phyloP scores from a whole-genome alignment of 2,888 invertebrate species.

The Cantharis rustica region DNA sequence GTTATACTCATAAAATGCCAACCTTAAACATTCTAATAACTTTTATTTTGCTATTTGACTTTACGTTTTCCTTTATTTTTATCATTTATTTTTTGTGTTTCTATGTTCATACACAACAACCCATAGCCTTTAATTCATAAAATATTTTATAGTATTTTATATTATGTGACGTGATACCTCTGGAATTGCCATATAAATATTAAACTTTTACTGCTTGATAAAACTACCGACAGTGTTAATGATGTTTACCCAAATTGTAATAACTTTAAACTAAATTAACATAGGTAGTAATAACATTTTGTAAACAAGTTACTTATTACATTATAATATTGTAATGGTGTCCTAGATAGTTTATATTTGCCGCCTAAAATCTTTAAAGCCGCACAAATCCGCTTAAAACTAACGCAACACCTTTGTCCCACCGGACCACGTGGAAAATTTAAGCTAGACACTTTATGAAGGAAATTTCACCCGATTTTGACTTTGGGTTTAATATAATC shows the following conservation, averaged over 20 bases:
- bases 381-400: not conserved
- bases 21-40: not conserved
- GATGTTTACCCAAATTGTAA: not conserved
- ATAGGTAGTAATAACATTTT: not conserved
- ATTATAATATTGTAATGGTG: not conserved
- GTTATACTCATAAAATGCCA: not conserved
- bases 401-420: not conserved
- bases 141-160: not conserved
- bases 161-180: not conserved
- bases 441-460: not conserved
- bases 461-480: not conserved
- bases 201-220: not conserved
- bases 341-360: not conserved
- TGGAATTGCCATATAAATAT: not conserved
- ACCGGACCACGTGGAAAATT: not conserved
- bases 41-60: not conserved
- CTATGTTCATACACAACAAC: not conserved
- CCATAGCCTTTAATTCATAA: not conserved
- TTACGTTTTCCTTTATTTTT: not conserved
- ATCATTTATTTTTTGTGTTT: not conserved
- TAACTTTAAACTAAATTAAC: not conserved
- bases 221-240: not conserved
- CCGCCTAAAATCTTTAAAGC: not conserved
- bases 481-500: not conserved
- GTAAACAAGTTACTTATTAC: not conserved